phyloP scores from a whole-genome alignment of 2,113 vertebrate species.

The Trematomus loennbergii region DNA sequence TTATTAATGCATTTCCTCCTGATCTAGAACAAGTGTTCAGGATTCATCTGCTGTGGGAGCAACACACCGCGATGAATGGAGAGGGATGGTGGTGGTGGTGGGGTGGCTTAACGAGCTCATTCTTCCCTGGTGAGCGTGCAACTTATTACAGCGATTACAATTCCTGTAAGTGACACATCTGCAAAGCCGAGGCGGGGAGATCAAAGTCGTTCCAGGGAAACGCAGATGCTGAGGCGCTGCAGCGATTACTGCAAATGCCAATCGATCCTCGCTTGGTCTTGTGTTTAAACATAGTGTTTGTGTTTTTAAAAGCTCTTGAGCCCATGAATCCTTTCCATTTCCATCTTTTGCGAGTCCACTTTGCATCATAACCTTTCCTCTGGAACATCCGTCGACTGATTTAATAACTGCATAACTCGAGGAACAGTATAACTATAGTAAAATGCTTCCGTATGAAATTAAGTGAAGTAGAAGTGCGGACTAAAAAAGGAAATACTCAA shows the following conservation, averaged over 20 bases:
- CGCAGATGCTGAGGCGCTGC: not conserved
- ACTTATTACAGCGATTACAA: conserved; percentile 60
- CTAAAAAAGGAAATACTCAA: too few species aligned
- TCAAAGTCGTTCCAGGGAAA: conserved; percentile 17
- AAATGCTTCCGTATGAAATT: not conserved
- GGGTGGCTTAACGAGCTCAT: conserved; percentile 44
- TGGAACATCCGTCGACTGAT: too few species aligned
- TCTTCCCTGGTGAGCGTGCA: conserved; percentile 16
- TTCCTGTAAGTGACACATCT: conserved; percentile 38
- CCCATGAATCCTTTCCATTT: not conserved
- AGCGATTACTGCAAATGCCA: conserved; percentile 14
- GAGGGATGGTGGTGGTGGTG: not conserved
- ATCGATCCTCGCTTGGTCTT: not conserved
- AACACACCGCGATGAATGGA: conserved; percentile 32
- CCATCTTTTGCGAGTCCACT: not conserved
- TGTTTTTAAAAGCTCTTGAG: not conserved
- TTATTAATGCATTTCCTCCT: conserved; percentile 14
- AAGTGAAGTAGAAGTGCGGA: not conserved
- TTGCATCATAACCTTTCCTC: not conserved
- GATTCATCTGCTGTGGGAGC: conserved; percentile 7
- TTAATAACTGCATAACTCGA: not conserved
- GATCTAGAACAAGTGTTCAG: conserved; percentile 10
- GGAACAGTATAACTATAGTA: not conserved
- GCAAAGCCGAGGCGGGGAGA: not conserved
- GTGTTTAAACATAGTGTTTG: not conserved